Conservation (phyloP, 1,140 invertebrate genomes). For the Acyrthosiphon pisum region DNA sequence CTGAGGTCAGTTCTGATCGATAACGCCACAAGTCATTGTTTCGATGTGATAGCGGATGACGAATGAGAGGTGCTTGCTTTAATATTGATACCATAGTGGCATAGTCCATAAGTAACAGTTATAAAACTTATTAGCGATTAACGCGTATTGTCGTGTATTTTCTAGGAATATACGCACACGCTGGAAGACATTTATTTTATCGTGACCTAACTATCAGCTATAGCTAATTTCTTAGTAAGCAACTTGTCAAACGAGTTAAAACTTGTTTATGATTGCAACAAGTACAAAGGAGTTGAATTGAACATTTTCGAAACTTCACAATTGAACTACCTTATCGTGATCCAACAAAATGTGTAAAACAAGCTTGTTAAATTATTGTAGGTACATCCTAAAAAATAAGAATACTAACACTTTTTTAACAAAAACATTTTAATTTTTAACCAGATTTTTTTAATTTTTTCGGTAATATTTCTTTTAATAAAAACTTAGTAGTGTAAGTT, state of each 20-base stretch:
- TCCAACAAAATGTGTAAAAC: background rate
- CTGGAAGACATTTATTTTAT: slow-evolving; percentile 33
- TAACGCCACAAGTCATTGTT: background rate
- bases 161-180: slow-evolving; percentile 2
- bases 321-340: background rate
- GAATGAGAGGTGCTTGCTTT: background rate
- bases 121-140: slow-evolving; percentile 29
- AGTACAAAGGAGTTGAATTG: background rate
- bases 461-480: too few species aligned
- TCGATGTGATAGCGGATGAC: background rate
- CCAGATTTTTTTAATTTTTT: too few species aligned
- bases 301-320: slow-evolving; percentile 21
- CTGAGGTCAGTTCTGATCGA: background rate
- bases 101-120: slow-evolving; percentile 12
- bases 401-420: background rate
- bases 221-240: slow-evolving; percentile 32
- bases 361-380: background rate
- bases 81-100: background rate
- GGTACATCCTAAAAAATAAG: background rate
- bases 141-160: background rate
- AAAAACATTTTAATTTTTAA: background rate
- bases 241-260: slow-evolving; percentile 30
- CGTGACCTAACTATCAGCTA: slow-evolving; percentile 22
- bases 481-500: background rate
- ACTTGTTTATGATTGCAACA: slow-evolving; percentile 21